These are phyloP conservation scores for Berghia stephanieae DNA, from an alignment of 1,140 invertebrate genomes.

Conservation along the genomic window DNA sequence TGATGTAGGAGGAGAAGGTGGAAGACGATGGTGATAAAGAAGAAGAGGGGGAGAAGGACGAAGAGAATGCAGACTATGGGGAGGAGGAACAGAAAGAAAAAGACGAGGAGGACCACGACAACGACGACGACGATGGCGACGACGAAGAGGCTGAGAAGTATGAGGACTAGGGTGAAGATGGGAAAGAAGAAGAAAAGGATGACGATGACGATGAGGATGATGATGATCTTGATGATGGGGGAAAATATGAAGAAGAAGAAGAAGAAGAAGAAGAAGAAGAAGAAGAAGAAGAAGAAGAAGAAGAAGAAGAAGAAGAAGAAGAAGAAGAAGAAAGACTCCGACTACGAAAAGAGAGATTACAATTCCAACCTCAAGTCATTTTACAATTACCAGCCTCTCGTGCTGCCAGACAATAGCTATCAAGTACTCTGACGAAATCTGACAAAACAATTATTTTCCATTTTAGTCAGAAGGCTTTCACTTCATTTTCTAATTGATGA, in stretches of 20 bases:
- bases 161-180: background rate
- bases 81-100: slow-evolving; percentile 5
- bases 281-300: background rate
- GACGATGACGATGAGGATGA: no score
- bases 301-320: slow-evolving; percentile 5
- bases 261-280: background rate
- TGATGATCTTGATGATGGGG: background rate
- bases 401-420: no score
- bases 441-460: no score
- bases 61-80: background rate
- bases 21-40: background rate
- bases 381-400: no score
- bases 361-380: no score
- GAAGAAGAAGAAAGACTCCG: background rate
- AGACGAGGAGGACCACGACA: background rate
- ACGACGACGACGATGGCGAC: no score
- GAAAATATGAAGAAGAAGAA: background rate
- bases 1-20: background rate
- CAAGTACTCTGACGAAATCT: no score
- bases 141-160: no score
- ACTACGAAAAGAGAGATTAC: no score
- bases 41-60: background rate
- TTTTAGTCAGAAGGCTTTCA: no score
- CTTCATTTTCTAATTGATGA: no score
- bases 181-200: background rate